These are phyloP conservation scores for Melanotaenia pygmaea DNA, from an alignment of 2,797 vertebrate genomes.

Conservation along the genomic window DNA sequence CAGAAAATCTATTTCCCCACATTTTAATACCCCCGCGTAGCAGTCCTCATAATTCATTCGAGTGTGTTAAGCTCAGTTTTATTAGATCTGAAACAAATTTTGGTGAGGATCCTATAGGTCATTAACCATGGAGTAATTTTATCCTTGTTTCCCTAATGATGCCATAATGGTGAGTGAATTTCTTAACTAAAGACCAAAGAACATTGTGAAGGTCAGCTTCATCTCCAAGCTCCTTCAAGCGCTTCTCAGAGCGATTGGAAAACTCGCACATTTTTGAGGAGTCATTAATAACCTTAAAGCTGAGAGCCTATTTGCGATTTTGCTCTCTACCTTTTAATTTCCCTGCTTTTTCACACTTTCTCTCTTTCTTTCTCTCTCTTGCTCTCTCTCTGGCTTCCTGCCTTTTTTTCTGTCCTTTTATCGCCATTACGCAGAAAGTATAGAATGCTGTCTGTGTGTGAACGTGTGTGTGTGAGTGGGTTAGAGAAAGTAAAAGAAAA, in stretches of 20 bases:
- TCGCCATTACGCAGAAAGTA: slow-evolving; percentile 87
- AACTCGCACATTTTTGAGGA: slow-evolving; percentile 99
- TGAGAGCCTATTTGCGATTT: slow-evolving; percentile 99
- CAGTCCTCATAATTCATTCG: slow-evolving; percentile 99
- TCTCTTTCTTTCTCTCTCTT: slow-evolving; percentile 80
- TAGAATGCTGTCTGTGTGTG: slow-evolving; percentile 66
- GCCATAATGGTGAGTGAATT: slow-evolving; percentile 99
- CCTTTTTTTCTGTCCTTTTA: slow-evolving; percentile 76
- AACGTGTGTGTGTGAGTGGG: slow-evolving; percentile 26
- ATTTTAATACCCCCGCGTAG: slow-evolving; percentile 99
- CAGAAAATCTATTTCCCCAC: slow-evolving; percentile 99
- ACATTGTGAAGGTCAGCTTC: slow-evolving; percentile 99
- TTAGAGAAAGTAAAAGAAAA: slow-evolving; percentile 51
- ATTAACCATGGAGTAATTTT: slow-evolving; percentile 99
- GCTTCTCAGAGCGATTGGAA: slow-evolving; percentile 99
- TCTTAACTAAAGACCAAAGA: slow-evolving; percentile 99
- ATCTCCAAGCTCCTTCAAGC: slow-evolving; percentile 99
- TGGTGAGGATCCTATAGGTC: slow-evolving; percentile 99
- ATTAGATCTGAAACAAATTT: slow-evolving; percentile 99
- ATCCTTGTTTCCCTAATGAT: slow-evolving; percentile 99
- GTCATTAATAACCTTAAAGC: slow-evolving; percentile 99
- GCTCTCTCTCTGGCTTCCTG: slow-evolving; percentile 81
- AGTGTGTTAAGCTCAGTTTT: slow-evolving; percentile 99
- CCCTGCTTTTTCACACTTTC: slow-evolving; percentile 78
- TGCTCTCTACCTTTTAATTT: slow-evolving; percentile 99